phyloP scores from a whole-genome alignment of 2,113 vertebrate genomes.

The Alaudala cheleensis region DNA sequence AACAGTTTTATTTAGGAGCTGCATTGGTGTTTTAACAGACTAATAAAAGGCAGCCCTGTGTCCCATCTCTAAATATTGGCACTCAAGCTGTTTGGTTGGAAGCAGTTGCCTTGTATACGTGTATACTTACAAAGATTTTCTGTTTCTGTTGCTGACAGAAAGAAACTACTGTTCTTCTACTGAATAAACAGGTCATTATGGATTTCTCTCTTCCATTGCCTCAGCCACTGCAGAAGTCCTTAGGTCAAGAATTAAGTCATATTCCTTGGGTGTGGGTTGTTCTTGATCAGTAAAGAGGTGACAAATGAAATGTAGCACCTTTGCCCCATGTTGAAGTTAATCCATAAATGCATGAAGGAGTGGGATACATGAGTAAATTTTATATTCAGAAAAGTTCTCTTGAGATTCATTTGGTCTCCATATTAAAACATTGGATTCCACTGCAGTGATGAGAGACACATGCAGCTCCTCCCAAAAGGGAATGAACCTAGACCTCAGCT shows the following conservation, averaged over 20 bases:
- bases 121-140: constrained; percentile 35
- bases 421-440: background rate
- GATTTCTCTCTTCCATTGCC: background rate
- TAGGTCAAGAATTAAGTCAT: background rate
- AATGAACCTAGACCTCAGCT: background rate
- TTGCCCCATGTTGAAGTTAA: background rate
- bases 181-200: constrained; percentile 1
- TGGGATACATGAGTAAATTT: background rate
- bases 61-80: constrained; percentile 14
- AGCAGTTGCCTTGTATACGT: background rate
- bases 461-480: background rate
- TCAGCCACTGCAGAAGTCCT: background rate
- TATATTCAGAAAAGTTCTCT: background rate
- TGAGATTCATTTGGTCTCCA: background rate
- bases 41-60: constrained; percentile 40
- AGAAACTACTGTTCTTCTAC: constrained; percentile 25
- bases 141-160: constrained; percentile 40
- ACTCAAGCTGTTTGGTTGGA: background rate
- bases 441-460: background rate
- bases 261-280: background rate
- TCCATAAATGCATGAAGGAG: background rate
- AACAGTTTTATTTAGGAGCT: background rate
- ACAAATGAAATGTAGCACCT: background rate
- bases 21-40: background rate
- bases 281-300: background rate